These are phyloP conservation scores for Salmo trutta DNA, from an alignment of 2,797 vertebrate species.

Conservation along the genomic window DNA sequence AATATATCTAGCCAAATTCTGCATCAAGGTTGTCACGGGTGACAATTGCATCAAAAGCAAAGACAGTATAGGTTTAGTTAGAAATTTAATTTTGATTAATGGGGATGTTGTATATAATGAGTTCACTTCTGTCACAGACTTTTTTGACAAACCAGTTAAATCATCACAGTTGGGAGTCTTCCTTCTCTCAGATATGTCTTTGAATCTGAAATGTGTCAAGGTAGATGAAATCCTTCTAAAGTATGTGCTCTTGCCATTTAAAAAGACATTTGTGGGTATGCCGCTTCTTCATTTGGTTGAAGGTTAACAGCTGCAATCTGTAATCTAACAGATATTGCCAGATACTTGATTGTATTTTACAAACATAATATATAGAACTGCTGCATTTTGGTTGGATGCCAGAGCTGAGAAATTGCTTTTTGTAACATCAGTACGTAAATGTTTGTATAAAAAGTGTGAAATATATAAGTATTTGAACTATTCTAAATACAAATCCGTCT, in stretches of 20 bases:
- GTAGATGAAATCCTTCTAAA: slow-evolving; percentile 12
- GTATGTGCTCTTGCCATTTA: slow-evolving; percentile 16
- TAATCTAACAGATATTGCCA: no score
- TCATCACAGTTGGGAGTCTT: slow-evolving; percentile 8
- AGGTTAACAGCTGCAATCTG: no score
- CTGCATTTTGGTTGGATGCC: background rate
- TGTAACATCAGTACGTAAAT: slow-evolving; percentile 1
- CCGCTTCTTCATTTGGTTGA: slow-evolving; percentile 1
- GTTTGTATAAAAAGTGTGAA: background rate
- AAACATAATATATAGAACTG: background rate
- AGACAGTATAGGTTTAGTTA: slow-evolving; percentile 16
- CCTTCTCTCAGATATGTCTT: no score
- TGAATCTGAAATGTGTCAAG: slow-evolving; percentile 11
- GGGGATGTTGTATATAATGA: no score
- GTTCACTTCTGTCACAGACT: background rate
- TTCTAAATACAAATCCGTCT: slow-evolving; percentile 8
- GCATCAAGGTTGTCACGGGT: background rate
- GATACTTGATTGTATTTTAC: background rate
- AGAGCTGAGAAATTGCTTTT: background rate
- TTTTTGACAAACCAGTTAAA: background rate
- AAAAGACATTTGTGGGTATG: slow-evolving; percentile 12
- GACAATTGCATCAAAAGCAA: slow-evolving; percentile 8
- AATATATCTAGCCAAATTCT: background rate
- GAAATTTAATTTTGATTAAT: background rate
- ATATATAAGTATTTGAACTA: background rate